These are phyloP conservation scores for Danio tinwini DNA, from an alignment of 2,797 vertebrate species.

Conservation along the genomic window DNA sequence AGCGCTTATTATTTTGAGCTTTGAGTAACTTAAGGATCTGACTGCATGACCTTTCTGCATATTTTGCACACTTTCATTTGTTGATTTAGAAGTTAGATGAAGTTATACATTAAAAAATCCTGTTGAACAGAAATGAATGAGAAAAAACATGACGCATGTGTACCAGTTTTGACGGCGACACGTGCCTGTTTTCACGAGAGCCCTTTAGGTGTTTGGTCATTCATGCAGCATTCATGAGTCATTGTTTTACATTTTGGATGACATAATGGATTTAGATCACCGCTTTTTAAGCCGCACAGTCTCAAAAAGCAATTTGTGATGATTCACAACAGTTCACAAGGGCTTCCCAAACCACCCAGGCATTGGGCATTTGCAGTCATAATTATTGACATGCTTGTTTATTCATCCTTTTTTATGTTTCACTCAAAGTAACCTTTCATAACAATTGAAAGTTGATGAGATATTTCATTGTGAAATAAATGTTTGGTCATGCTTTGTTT, in stretches of 20 bases:
- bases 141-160: background rate
- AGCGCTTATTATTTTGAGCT: conserved; percentile 45
- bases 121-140: background rate
- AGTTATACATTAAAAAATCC: background rate
- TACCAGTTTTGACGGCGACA: background rate
- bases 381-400: no score
- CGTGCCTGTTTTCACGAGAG: background rate
- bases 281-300: conserved; percentile 9
- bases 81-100: background rate
- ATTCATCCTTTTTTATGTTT: no score
- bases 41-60: conserved; percentile 39
- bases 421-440: no score
- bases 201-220: background rate
- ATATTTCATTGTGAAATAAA: no score
- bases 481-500: no score
- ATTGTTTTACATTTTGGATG: conserved; percentile 46
- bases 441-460: no score
- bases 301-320: conserved; percentile 40
- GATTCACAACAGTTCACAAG: conserved; percentile 42
- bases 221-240: conserved; percentile 25
- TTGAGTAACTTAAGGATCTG: conserved; percentile 19
- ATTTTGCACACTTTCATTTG: conserved; percentile 12
- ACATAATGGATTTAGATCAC: conserved; percentile 35
- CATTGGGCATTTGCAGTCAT: background rate
- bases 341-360: conserved; percentile 8